These are phyloP conservation scores for Scotopteryx bipunctaria DNA, from an alignment of 2,888 invertebrate species.

Conservation along the genomic window DNA sequence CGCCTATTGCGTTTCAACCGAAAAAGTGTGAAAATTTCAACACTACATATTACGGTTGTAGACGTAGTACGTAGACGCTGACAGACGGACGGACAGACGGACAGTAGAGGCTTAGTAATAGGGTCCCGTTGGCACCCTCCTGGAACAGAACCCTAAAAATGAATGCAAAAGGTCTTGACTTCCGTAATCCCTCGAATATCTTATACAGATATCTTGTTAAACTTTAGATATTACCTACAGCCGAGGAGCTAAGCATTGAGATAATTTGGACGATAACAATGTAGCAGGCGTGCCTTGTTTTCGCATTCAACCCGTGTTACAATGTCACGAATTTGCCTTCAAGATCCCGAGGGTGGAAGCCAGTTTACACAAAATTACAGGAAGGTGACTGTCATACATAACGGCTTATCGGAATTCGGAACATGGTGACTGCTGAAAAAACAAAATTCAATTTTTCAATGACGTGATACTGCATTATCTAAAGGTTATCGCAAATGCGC, in stretches of 20 bases:
- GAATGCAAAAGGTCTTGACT: conserved; percentile 1
- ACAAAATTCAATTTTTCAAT: conserved; percentile 30
- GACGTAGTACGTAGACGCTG: too few species aligned
- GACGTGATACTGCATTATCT: conserved; percentile 15
- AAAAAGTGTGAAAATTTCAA: too few species aligned
- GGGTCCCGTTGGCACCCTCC: too few species aligned
- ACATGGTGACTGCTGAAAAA: conserved; percentile 22
- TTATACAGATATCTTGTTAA: conserved; percentile 31
- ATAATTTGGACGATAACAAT: conserved; percentile 57
- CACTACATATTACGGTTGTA: too few species aligned
- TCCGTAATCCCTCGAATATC: conserved; percentile 27
- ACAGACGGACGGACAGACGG: too few species aligned
- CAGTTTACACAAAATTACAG: conserved; percentile 59
- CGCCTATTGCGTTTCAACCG: too few species aligned
- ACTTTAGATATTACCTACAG: conserved; percentile 34
- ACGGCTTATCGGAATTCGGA: conserved; percentile 34
- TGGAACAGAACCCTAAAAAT: too few species aligned
- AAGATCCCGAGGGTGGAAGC: conserved; percentile 46
- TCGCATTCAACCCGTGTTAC: conserved; percentile 54
- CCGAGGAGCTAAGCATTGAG: conserved; percentile 41
- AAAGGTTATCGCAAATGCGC: conserved; percentile 11
- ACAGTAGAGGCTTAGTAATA: too few species aligned
- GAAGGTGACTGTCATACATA: conserved; percentile 38
- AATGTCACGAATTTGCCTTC: conserved; percentile 48
- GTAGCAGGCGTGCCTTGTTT: conserved; percentile 50